Evolutionary conservation across 2,113 vertebrate species (phyloP).

Genomic region (Sphyrna mokarran): DNA sequence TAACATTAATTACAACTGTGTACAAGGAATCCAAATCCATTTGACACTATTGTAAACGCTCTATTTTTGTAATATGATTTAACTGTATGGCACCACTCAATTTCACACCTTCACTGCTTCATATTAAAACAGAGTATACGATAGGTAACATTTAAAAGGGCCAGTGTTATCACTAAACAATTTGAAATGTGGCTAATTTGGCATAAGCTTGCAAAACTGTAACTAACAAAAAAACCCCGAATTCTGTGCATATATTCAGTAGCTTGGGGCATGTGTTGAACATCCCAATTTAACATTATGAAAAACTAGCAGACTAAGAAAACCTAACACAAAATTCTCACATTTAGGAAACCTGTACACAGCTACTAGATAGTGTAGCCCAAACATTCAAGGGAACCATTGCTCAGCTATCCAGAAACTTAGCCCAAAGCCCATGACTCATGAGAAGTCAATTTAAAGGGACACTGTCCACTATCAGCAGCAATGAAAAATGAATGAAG

Average conservation of each 20-base stretch:
- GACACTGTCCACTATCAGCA: slow-evolving; percentile 92
- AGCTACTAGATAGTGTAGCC: not conserved
- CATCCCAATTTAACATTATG: not conserved
- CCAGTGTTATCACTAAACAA: not conserved
- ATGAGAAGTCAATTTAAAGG: slow-evolving; percentile 53
- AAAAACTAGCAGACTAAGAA: not conserved
- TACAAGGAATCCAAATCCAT: not conserved
- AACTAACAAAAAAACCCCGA: not conserved
- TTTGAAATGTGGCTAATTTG: not conserved
- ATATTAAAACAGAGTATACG: not conserved
- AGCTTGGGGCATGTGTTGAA: not conserved
- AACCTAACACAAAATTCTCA: not conserved
- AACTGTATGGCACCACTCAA: not conserved
- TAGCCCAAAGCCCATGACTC: slow-evolving; percentile 60
- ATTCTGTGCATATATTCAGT: not conserved
- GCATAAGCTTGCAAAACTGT: not conserved
- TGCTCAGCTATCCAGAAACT: slow-evolving; percentile 89
- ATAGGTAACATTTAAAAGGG: not conserved
- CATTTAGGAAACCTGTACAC: not conserved
- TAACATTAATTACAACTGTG: not conserved
- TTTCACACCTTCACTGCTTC: not conserved
- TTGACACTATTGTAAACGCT: not conserved
- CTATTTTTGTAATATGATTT: not conserved
- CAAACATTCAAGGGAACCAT: slow-evolving; percentile 60
- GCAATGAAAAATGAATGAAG: slow-evolving; percentile 97